Percentiles rank a stretch among this genome's conserved stretches.
Conservation (phyloP, 2,113 vertebrate genomes). For the Pimephales promelas region DNA sequence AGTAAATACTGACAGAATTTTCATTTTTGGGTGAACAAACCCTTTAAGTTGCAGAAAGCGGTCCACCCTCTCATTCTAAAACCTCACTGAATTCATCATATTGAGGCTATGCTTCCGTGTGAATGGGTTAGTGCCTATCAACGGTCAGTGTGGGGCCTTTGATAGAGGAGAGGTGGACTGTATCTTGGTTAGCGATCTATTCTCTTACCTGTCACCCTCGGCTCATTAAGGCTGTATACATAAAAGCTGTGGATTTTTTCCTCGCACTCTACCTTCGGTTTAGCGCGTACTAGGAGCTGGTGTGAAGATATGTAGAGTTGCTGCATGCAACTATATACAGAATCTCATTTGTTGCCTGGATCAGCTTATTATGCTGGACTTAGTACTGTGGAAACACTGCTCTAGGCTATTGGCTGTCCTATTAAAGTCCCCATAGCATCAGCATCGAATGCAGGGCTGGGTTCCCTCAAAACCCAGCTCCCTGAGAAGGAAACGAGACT, state of each 20-base stretch:
- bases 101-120: neutral
- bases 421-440: no score
- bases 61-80: no score
- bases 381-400: no score
- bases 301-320: neutral
- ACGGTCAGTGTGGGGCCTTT: neutral
- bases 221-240: neutral
- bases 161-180: neutral
- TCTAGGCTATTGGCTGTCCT: no score
- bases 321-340: neutral
- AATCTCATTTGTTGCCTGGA: neutral
- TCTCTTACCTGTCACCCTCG: neutral
- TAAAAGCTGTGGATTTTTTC: neutral
- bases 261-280: neutral
- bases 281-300: neutral
- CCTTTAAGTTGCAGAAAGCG: no score
- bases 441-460: no score
- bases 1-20: no score
- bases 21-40: no score
- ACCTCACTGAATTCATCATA: no score
- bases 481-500: no score
- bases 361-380: no score
- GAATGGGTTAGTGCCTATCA: neutral
- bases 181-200: neutral
- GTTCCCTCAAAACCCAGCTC: no score